Conservation (phyloP, 2,113 vertebrate genomes). For the Tonatia bakeri region DNA sequence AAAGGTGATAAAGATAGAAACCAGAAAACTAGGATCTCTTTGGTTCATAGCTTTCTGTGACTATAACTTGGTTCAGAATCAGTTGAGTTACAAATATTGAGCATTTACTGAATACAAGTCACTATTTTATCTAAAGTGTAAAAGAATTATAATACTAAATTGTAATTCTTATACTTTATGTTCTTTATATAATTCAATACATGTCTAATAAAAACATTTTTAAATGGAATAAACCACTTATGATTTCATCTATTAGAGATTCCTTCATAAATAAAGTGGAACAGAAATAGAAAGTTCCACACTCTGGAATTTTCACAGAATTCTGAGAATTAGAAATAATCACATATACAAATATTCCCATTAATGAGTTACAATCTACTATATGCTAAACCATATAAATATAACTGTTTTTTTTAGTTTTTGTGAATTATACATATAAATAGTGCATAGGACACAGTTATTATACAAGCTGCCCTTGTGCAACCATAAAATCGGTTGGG, state of each 20-base stretch:
- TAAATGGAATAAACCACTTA: background rate
- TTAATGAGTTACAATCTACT: background rate
- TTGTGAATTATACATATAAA: background rate
- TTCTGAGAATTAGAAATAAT: constrained; percentile 21
- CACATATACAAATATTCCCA: background rate
- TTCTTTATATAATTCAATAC: background rate
- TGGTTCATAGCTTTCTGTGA: background rate
- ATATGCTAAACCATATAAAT: background rate
- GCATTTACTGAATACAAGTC: background rate
- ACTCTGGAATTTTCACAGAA: background rate
- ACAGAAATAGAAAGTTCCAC: background rate
- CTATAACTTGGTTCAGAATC: background rate
- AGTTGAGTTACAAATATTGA: background rate
- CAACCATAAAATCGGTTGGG: background rate
- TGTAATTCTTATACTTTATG: background rate
- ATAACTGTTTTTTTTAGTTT: background rate
- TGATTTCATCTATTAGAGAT: background rate
- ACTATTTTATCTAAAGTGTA: background rate
- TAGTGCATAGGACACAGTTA: background rate
- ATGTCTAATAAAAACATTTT: background rate
- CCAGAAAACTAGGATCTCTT: background rate
- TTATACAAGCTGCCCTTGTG: background rate
- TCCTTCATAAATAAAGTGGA: background rate
- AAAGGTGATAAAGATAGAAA: background rate
- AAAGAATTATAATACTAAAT: background rate